Evolutionary conservation across 2,113 vertebrate genomes (phyloP).

Genomic region (Hiodon tergisus): DNA sequence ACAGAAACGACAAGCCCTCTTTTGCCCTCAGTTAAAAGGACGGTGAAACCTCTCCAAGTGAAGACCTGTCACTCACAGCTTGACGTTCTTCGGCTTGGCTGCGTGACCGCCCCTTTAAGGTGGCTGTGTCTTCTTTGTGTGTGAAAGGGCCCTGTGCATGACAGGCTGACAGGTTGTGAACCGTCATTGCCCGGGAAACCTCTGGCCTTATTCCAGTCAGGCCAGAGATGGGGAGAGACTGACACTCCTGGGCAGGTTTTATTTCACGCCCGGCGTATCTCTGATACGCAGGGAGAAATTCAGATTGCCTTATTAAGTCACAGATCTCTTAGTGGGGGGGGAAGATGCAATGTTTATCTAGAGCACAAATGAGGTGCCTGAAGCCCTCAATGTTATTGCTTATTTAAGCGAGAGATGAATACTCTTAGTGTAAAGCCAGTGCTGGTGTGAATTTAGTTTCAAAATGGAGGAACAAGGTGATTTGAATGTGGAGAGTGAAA

Average conservation of each 20-base stretch:
- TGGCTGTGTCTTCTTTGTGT: neutral
- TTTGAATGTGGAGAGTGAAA: neutral
- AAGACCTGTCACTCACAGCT: constrained; percentile 1
- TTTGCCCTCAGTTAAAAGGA: constrained; percentile 1
- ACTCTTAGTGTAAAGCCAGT: neutral
- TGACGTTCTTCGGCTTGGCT: neutral
- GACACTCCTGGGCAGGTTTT: neutral
- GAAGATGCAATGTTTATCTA: constrained; percentile 4
- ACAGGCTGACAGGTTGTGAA: too few species aligned
- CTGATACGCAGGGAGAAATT: neutral
- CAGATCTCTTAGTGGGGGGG: neutral
- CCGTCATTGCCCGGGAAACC: too few species aligned
- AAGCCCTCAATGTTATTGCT: neutral
- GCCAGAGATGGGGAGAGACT: too few species aligned
- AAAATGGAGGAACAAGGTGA: neutral
- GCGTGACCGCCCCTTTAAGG: neutral
- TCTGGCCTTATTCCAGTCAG: too few species aligned
- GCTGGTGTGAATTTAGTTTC: constrained; percentile 5
- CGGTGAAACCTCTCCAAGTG: neutral
- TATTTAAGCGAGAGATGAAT: neutral
- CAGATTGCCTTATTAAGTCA: neutral
- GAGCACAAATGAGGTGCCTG: neutral
- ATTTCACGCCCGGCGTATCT: neutral
- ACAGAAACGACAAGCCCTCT: constrained; percentile 1
- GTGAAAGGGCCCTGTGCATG: neutral